Conservation (phyloP, 2,113 vertebrate species). For the Leptobrachium leishanense region DNA sequence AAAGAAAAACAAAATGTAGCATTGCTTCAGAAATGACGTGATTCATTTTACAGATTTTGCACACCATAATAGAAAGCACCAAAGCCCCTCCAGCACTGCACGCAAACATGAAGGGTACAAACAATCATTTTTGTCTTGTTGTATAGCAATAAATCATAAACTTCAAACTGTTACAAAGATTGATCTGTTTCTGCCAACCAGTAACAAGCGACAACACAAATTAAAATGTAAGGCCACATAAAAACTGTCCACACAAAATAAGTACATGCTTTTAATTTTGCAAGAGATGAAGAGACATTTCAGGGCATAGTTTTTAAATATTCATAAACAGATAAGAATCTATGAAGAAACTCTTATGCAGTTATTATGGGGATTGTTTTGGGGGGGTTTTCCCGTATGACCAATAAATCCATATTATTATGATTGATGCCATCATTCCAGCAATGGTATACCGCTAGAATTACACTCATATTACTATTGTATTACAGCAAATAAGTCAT, state of each 20-base stretch:
- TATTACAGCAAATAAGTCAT: no score
- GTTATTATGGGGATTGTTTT: no score
- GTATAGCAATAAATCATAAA: slow-evolving; percentile 49
- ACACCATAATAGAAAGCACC: slow-evolving; percentile 59
- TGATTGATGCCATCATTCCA: no score
- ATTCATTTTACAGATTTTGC: slow-evolving; percentile 61
- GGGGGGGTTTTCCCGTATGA: no score
- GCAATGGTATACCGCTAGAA: no score
- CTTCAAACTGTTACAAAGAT: slow-evolving; percentile 47
- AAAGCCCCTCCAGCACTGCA: slow-evolving; percentile 58
- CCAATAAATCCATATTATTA: no score
- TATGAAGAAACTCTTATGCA: neutral
- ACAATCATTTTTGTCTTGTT: slow-evolving; percentile 45
- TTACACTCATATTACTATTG: no score
- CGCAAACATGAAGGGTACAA: slow-evolving; percentile 58
- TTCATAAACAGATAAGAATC: slow-evolving; percentile 4
- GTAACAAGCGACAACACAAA: slow-evolving; percentile 26
- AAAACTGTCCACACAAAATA: slow-evolving; percentile 33
- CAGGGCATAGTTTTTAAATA: neutral
- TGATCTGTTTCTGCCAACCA: slow-evolving; percentile 45
- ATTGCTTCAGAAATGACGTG: slow-evolving; percentile 60
- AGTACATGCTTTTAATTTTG: neutral
- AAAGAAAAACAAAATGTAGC: slow-evolving; percentile 62
- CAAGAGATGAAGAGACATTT: slow-evolving; percentile 3
- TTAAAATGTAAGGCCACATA: slow-evolving; percentile 34